These are phyloP conservation scores for Hozukius guyotensis DNA, from an alignment of 2,797 vertebrate species.

Conservation along the genomic window DNA sequence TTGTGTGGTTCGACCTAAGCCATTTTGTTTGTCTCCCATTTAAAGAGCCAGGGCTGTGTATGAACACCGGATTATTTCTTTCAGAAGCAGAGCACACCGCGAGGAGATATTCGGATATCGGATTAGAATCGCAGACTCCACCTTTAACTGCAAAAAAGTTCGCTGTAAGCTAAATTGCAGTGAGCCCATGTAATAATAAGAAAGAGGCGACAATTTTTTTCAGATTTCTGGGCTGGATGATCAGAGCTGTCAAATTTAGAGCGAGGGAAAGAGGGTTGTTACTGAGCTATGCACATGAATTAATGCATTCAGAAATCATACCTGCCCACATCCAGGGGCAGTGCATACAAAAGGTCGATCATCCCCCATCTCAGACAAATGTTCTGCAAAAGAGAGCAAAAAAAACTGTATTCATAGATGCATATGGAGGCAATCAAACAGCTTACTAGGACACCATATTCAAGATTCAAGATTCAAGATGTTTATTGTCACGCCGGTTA, in stretches of 20 bases:
- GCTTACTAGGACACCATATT: neutral
- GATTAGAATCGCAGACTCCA: neutral
- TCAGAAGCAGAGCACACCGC: no score
- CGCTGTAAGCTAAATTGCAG: neutral
- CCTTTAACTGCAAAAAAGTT: neutral
- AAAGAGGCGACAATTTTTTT: neutral
- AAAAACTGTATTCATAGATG: neutral
- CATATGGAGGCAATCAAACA: neutral
- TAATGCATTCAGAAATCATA: slow-evolving; percentile 64
- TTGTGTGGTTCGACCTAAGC: no score
- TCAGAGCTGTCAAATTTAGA: neutral
- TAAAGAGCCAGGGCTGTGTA: neutral
- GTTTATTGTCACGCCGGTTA: no score
- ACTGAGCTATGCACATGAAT: neutral
- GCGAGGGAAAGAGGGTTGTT: neutral
- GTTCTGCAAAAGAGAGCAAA: slow-evolving; percentile 53
- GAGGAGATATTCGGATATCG: neutral
- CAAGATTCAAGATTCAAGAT: no score
- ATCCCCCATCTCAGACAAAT: slow-evolving; percentile 90
- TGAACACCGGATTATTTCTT: neutral
- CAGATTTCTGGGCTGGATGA: neutral
- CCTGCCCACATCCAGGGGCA: slow-evolving; percentile 97
- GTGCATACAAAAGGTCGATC: slow-evolving; percentile 97
- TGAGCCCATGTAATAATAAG: neutral
- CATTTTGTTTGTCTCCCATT: neutral